Conservation (phyloP, 35 echinoderm and acorn worm genomes). For the Ptychodera flava region DNA sequence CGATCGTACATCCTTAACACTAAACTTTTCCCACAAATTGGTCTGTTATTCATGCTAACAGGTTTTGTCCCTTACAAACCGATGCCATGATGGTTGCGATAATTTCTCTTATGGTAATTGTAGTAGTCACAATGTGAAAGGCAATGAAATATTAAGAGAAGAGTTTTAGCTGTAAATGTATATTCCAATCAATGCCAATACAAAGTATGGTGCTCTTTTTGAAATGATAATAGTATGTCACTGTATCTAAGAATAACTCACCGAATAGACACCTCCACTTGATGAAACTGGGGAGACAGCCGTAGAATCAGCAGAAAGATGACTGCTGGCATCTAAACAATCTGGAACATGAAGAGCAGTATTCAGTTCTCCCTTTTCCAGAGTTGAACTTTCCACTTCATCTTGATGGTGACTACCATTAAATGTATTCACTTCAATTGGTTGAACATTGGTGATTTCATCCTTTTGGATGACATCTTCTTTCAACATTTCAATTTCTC, state of each 20-base stretch:
- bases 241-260: conserved; percentile 21
- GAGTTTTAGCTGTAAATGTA: background rate
- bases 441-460: background rate
- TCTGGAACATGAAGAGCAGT: conserved; percentile 11
- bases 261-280: conserved; percentile 86
- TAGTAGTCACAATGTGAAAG: too few relatives aligned
- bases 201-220: too few relatives aligned
- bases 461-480: background rate
- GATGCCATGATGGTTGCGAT: too few relatives aligned
- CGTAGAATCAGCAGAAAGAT: conserved; percentile 55
- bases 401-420: background rate
- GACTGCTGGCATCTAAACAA: conserved; percentile 23
- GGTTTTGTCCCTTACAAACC: too few relatives aligned
- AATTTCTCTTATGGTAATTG: too few relatives aligned
- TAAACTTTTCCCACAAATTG: too few relatives aligned
- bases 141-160: too few relatives aligned
- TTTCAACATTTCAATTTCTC: background rate
- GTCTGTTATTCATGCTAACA: too few relatives aligned
- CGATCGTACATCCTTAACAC: too few relatives aligned
- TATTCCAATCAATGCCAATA: background rate
- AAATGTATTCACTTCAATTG: background rate
- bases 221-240: background rate
- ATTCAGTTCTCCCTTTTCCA: conserved; percentile 44
- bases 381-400: background rate
- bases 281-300: conserved; percentile 87